Evolutionary conservation across 1,140 invertebrate genomes (phyloP), one percentile per base, ranked within the genome.

Genomic region (Cyphomyrmex costatus): DNA sequence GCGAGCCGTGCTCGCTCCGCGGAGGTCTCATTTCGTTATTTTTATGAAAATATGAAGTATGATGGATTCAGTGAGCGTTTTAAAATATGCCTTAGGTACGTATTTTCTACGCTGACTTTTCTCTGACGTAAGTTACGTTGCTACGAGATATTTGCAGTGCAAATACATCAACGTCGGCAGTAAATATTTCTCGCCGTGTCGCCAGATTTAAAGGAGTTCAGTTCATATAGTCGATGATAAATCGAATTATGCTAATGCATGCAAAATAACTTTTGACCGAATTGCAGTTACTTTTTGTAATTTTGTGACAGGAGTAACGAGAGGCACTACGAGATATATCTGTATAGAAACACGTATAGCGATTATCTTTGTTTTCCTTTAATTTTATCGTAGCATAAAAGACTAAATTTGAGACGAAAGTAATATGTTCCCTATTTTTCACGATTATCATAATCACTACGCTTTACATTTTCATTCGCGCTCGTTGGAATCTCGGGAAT

Each of bases 241-340:
- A 80, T 68, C 65, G 63, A 70, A 68, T 80, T 80, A 80, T 80
- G 49, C 16, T 70, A 80, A 80, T 70, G 77, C 46, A 36, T 79
- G 63, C 21, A 56, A 80, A 58, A 30, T 80, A 3, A 70, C 10
- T 36, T 58, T 53, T 36, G 33, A 42, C 19, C 33, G 24, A 36
- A 70, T 68, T 8, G 21, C 33, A 3, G 16, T 36, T 30, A 21
- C 10, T 70, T 42, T 65, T 42, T 80, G 16, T 49, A 42, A 58
- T 80, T 80, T 70, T 16, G 16, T 27, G 70, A 70, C 21, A 30
- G 14, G 3, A 33, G 14, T 12, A 27, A 42, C n/a, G 42, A 51
- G 3, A 24, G 8, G 16, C 0, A 6, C 63, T 36, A 2, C 16
- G 42, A 53, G 3, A 21, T 24, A 56, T 36, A 33, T 33, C 19